phyloP scores from a whole-genome alignment of 1,140 invertebrate species.

The Habropoda laboriosa region DNA sequence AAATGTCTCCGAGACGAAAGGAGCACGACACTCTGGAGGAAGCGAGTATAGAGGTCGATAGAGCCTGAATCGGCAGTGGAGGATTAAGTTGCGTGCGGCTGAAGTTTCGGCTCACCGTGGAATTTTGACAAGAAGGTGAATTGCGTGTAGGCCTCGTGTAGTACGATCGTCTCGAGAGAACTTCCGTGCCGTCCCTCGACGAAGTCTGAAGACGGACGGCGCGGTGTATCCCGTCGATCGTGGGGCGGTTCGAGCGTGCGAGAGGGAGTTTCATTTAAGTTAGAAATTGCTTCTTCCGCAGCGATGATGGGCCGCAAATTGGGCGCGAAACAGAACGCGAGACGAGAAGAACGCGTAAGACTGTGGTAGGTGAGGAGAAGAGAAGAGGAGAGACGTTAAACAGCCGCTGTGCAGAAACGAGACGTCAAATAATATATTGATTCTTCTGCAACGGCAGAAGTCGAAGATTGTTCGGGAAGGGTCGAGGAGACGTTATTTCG shows the following conservation, averaged over 20 bases:
- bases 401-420: slow-evolving; percentile 17
- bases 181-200: slow-evolving; percentile 42
- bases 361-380: slow-evolving; percentile 49
- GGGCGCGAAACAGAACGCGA: slow-evolving; percentile 79
- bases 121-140: slow-evolving; percentile 49
- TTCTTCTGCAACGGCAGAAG: slow-evolving; percentile 6
- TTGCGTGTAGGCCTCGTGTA: slow-evolving; percentile 50
- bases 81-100: slow-evolving; percentile 37
- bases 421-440: slow-evolving; percentile 35
- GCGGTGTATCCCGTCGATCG: slow-evolving; percentile 62
- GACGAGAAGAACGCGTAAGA: slow-evolving; percentile 68
- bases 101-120: slow-evolving; percentile 30
- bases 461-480: background rate
- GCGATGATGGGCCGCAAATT: slow-evolving; percentile 81
- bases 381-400: slow-evolving; percentile 27
- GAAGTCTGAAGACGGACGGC: slow-evolving; percentile 53
- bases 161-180: slow-evolving; percentile 50
- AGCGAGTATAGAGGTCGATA: too few species aligned
- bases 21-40: background rate
- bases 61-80: background rate
- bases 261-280: slow-evolving; percentile 82
- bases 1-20: background rate
- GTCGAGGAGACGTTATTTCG: background rate
- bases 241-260: slow-evolving; percentile 41
- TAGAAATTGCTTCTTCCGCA: slow-evolving; percentile 82